These are phyloP conservation scores for Donacobius atricapilla DNA, from an alignment of 2,113 vertebrate genomes.

Conservation along the genomic window DNA sequence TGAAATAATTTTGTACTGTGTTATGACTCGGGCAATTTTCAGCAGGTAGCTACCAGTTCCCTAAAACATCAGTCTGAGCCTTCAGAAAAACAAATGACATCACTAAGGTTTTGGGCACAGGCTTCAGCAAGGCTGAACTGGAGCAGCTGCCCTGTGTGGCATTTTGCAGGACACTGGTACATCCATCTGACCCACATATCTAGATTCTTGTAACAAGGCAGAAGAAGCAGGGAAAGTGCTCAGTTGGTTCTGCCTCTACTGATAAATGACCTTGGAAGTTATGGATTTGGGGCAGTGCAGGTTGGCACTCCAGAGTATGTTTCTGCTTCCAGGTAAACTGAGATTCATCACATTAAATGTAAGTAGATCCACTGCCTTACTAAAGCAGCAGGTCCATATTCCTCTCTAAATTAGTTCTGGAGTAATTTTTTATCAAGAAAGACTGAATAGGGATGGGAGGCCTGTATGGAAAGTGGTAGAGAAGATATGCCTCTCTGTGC, in stretches of 20 bases:
- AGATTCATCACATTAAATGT: background rate
- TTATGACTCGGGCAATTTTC: background rate
- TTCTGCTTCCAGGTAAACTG: background rate
- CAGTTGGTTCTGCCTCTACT: background rate
- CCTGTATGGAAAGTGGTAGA: background rate
- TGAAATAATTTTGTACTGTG: background rate
- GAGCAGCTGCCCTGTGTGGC: background rate
- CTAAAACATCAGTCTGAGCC: background rate
- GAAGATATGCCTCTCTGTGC: fast-evolving
- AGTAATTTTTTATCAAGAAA: background rate
- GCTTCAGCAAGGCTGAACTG: background rate
- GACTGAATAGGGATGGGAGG: background rate
- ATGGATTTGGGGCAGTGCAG: background rate
- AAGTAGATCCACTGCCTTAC: background rate
- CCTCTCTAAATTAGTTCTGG: background rate
- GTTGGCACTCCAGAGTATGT: background rate
- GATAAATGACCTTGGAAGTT: background rate
- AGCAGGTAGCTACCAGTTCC: background rate
- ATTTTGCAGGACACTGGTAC: background rate
- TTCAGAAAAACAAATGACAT: background rate
- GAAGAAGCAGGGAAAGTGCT: background rate
- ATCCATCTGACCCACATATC: background rate
- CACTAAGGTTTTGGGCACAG: background rate
- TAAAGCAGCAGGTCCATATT: background rate
- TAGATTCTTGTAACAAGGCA: background rate